phyloP scores from a whole-genome alignment of 2,888 invertebrate species.

The Drosophila anceps region DNA sequence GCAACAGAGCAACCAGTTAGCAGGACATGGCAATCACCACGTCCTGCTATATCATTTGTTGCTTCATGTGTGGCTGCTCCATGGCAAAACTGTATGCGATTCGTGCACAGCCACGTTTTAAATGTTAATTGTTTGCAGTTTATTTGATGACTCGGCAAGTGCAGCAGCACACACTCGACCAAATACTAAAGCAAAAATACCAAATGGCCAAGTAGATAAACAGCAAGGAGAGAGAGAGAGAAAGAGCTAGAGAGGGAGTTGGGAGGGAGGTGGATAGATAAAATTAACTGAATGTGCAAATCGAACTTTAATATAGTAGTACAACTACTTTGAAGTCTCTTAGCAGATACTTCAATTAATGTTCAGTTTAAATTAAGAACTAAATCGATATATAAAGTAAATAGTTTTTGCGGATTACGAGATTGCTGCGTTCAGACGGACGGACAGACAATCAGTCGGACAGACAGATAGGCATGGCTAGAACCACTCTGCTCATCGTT shows the following conservation, averaged over 20 bases:
- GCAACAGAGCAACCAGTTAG: slow-evolving; percentile 3
- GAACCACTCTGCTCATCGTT: too few relatives aligned
- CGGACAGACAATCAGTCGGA: too few relatives aligned
- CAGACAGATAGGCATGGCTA: too few relatives aligned
- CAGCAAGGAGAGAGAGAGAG: background rate
- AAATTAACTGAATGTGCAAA: background rate
- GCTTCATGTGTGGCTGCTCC: slow-evolving; percentile 17
- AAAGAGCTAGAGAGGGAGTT: background rate
- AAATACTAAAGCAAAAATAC: background rate
- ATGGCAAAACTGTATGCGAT: slow-evolving; percentile 12
- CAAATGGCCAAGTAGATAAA: background rate
- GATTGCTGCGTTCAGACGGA: too few relatives aligned
- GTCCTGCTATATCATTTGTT: slow-evolving; percentile 59
- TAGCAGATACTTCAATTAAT: background rate
- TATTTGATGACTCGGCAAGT: slow-evolving; percentile 33
- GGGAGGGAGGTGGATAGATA: background rate
- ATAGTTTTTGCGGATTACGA: too few relatives aligned
- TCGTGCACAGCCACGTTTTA: slow-evolving; percentile 52
- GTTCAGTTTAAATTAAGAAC: background rate
- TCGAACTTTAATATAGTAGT: background rate
- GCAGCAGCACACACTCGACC: background rate
- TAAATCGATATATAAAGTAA: too few relatives aligned
- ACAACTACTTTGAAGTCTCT: too few relatives aligned
- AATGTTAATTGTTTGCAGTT: slow-evolving; percentile 65
- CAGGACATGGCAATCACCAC: background rate